phyloP scores from a whole-genome alignment of 2,113 vertebrate species.

The Columba janthina region DNA sequence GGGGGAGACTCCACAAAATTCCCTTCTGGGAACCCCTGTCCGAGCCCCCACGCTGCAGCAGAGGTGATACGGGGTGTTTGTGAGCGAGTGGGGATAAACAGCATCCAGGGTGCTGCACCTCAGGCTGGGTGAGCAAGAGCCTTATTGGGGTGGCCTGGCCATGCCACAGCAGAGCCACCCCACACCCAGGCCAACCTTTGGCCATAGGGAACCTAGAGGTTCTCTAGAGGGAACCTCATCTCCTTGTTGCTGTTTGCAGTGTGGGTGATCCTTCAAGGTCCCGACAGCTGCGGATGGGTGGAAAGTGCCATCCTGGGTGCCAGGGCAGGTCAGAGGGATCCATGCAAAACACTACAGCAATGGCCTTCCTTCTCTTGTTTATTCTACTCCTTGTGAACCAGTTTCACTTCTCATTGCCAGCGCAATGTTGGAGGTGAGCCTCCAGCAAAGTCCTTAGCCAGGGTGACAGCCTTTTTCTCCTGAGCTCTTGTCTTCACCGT shows the following conservation, averaged over 20 bases:
- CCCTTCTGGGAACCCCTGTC: accelerated
- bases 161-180: background rate
- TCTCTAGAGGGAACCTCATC: background rate
- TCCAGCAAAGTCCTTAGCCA: background rate
- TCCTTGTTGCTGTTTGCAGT: background rate
- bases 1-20: background rate
- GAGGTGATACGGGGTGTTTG: accelerated
- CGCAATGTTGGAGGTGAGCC: background rate
- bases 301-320: background rate
- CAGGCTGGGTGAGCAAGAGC: background rate
- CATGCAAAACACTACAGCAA: background rate
- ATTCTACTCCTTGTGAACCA: background rate
- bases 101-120: background rate
- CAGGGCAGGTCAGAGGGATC: background rate
- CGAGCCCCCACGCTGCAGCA: accelerated
- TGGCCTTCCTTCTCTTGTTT: background rate
- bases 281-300: background rate
- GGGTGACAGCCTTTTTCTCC: background rate
- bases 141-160: background rate
- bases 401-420: background rate
- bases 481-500: background rate
- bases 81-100: accelerated
- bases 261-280: background rate
- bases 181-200: conserved; percentile 30
- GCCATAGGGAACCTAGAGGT: background rate